Conservation (phyloP, 2,113 vertebrate species). For the Pithys albifrons region DNA sequence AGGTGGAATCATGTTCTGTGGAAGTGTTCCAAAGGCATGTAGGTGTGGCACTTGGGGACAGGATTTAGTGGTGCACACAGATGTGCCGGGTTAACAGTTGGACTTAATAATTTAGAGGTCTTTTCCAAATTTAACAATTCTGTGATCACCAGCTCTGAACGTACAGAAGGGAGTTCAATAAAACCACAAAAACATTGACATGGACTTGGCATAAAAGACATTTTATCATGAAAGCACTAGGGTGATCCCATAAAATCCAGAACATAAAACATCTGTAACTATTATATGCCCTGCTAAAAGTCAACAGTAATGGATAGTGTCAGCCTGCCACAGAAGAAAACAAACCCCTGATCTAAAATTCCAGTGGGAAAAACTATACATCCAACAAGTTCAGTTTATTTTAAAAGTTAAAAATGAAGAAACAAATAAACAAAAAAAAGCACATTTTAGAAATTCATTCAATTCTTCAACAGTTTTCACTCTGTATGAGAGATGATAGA, state of each 20-base stretch:
- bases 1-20: neutral
- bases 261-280: neutral
- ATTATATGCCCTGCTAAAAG: neutral
- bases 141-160: neutral
- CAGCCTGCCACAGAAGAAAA: neutral
- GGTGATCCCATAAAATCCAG: neutral
- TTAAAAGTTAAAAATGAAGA: neutral
- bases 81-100: neutral
- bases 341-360: neutral
- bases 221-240: neutral
- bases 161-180: neutral
- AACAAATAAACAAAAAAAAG: neutral
- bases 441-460: neutral
- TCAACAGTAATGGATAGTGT: neutral
- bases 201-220: neutral
- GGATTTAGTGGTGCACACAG: neutral
- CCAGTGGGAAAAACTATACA: neutral
- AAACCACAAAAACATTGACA: neutral
- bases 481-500: neutral
- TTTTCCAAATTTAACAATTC: neutral
- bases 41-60: no score
- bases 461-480: neutral
- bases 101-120: neutral
- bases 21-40: neutral
- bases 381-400: neutral